Conservation (phyloP, 2,797 vertebrate genomes). For the Paguma larvata region DNA sequence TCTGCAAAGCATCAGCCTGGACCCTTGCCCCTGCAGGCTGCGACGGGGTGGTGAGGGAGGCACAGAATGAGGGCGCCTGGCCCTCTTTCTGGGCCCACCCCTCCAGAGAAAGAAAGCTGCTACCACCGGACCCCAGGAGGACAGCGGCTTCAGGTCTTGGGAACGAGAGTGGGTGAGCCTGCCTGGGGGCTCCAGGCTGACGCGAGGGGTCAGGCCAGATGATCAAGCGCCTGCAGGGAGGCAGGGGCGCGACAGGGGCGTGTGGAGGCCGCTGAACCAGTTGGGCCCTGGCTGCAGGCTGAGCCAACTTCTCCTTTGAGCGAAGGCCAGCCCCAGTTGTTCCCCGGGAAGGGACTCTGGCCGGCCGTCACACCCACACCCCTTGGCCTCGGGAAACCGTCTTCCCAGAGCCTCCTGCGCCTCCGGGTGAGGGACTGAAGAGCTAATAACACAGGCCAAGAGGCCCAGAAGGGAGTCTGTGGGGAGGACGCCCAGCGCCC, state of each 20-base stretch:
- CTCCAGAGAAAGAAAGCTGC: neutral
- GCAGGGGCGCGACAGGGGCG: neutral
- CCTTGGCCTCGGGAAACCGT: neutral
- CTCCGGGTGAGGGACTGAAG: neutral
- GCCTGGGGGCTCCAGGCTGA: neutral
- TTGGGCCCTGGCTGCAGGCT: neutral
- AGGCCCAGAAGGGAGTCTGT: neutral
- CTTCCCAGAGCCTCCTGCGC: neutral
- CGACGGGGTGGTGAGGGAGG: no score
- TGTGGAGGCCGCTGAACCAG: neutral
- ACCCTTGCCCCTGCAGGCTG: neutral
- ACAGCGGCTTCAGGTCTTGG: neutral
- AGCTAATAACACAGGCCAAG: neutral
- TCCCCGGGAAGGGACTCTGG: neutral
- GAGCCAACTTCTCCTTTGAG: neutral
- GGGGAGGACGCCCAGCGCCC: neutral
- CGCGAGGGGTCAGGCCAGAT: neutral
- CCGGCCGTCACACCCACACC: neutral
- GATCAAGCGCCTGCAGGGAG: neutral
- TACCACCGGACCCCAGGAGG: neutral
- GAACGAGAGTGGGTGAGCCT: neutral
- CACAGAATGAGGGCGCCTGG: rapidly evolving
- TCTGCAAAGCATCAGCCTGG: neutral
- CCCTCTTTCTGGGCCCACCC: neutral
- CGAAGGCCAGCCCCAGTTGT: neutral